These are phyloP conservation scores for Andrena camellia DNA, from an alignment of 2,888 invertebrate genomes.

Conservation along the genomic window DNA sequence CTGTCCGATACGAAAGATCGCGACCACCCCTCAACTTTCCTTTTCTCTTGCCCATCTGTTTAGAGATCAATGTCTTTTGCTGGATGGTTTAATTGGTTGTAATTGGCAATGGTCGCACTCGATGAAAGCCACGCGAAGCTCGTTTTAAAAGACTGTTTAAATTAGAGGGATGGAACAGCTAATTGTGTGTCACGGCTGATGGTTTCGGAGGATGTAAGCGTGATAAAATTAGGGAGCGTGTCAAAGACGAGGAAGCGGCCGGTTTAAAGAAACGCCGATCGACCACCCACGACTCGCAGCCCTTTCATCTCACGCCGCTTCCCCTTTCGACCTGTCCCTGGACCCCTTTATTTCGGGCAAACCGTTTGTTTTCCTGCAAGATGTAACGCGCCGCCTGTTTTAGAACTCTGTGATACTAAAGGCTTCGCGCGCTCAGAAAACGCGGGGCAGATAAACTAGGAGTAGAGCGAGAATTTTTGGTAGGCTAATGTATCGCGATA, in stretches of 20 bases:
- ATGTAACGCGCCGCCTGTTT: conserved; percentile 60
- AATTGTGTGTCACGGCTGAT: not conserved
- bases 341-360: conserved; percentile 53
- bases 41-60: not conserved
- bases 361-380: conserved; percentile 66
- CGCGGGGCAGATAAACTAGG: too few relatives aligned
- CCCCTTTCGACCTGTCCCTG: conserved; percentile 53
- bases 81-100: too few relatives aligned
- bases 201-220: conserved; percentile 37
- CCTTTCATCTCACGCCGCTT: conserved; percentile 69
- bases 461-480: too few relatives aligned
- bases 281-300: conserved; percentile 67
- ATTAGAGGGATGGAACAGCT: not conserved
- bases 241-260: conserved; percentile 50
- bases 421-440: not conserved
- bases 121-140: not conserved
- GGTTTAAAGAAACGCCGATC: conserved; percentile 56
- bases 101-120: too few relatives aligned
- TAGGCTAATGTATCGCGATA: too few relatives aligned
- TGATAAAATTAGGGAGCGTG: conserved; percentile 51
- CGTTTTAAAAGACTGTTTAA: not conserved
- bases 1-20: not conserved
- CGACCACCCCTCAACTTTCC: not conserved
- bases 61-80: not conserved
- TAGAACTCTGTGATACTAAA: not conserved